phyloP scores from a whole-genome alignment of 1,140 invertebrate genomes.

The Potamilus streckersoni region DNA sequence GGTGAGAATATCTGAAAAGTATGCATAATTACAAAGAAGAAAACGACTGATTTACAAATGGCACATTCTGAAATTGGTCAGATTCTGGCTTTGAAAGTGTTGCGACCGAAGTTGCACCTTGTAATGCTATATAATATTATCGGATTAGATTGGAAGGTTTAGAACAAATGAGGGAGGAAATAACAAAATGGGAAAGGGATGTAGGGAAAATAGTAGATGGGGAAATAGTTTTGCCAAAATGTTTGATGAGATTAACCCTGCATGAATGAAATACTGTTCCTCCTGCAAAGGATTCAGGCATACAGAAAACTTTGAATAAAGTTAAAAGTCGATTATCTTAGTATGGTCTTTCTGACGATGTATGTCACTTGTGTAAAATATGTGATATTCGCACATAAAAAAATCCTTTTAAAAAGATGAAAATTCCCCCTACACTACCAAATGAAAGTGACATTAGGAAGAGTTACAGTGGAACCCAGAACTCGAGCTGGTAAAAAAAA shows the following conservation, averaged over 20 bases:
- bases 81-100: background rate
- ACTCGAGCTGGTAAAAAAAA: conserved; percentile 35
- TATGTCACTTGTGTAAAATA: background rate
- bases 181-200: background rate
- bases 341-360: background rate
- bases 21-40: background rate
- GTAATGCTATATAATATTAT: background rate
- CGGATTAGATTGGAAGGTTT: conserved; percentile 1
- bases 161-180: background rate
- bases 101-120: background rate
- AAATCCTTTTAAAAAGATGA: background rate
- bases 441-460: conserved; percentile 1
- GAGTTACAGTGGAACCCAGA: conserved; percentile 16
- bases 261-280: background rate
- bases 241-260: background rate
- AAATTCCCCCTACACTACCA: background rate
- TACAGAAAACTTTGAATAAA: conserved; percentile 1
- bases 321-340: conserved; percentile 8
- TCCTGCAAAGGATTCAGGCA: background rate
- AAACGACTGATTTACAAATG: background rate
- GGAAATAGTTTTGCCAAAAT: conserved; percentile 1
- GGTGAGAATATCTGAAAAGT: background rate
- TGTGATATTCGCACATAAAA: background rate
- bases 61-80: background rate
- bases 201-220: background rate